Evolutionary conservation across 2,113 vertebrate genomes (phyloP), one percentile per base, ranked within the genome.

Genomic region (Neodontobutis hainanensis): DNA sequence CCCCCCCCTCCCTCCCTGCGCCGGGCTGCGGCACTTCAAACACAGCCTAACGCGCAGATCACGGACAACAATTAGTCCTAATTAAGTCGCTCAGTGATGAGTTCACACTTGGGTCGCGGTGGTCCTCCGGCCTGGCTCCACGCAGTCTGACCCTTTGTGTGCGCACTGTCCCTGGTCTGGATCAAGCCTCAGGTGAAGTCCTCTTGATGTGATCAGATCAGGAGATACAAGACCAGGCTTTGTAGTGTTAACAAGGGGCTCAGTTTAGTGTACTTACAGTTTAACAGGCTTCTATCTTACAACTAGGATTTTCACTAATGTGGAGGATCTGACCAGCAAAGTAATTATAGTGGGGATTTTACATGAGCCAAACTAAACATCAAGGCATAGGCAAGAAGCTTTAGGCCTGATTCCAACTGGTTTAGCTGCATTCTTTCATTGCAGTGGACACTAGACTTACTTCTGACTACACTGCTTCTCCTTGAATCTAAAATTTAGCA

Each of bases 11-110:
- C 7, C 52, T 6, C 12, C 11, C 32, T 8, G 11, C 19, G 19
- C 19, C 3, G 19, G 19, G 19, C 51, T 34, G 27, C 83, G 81
- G 84, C 80, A 93, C 92, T 93, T 95, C 95, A 95, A 95, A 96
- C 85, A 73, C 19, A 70, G 85, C 85, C 88, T 94, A 93, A 95
- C 88, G 79, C 82, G 88, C 88, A 90, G 86, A 93, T 94, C 94
- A 94, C 90, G 92, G 92, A 84, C 86, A 77, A 91, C 93, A 90
- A 92, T 89, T 91, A 91, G 77, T 86, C 86, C 86, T 78, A 91
- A 94, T 92, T 90, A 93, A 91, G 84, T 76, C 70, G 47, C 71
- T 74, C 83, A 88, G 84, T 90, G 87, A 88, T 85, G 83, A 85
- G 87, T 94, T 95, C 92, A 92, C 93, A 92, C 90, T 64, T 87